phyloP scores from a whole-genome alignment of 2,113 vertebrate genomes.

The Propithecus coquereli region DNA sequence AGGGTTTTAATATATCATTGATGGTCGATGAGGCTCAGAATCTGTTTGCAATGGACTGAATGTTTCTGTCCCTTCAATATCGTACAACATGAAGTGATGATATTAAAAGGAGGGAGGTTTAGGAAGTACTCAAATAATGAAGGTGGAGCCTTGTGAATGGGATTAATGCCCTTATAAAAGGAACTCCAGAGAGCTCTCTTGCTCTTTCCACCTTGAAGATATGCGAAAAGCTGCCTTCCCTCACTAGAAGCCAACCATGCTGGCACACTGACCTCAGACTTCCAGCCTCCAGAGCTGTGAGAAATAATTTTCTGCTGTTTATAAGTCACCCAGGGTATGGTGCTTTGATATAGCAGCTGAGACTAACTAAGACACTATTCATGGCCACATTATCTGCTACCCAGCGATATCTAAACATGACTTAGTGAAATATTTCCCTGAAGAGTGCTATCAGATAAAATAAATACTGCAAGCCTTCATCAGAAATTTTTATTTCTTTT shows the following conservation, averaged over 20 bases:
- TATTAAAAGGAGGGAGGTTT: neutral
- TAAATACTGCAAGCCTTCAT: neutral
- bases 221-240: neutral
- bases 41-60: neutral
- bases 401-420: neutral
- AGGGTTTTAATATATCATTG: neutral
- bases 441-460: neutral
- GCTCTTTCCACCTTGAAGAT: neutral
- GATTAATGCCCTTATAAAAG: neutral
- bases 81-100: neutral
- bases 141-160: neutral
- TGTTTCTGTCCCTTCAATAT: neutral
- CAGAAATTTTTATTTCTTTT: slow-evolving; percentile 32
- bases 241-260: neutral
- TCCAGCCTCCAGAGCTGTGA: too few relatives aligned
- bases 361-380: neutral
- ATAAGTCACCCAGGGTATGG: neutral
- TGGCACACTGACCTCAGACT: neutral
- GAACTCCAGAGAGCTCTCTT: neutral
- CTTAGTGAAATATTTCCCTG: neutral
- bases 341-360: neutral
- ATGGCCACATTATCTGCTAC: neutral
- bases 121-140: neutral
- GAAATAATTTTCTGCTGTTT: neutral
- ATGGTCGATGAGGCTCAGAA: neutral